These are phyloP conservation scores for Intellagama lesueurii DNA, from an alignment of 2,797 vertebrate genomes.

Conservation along the genomic window DNA sequence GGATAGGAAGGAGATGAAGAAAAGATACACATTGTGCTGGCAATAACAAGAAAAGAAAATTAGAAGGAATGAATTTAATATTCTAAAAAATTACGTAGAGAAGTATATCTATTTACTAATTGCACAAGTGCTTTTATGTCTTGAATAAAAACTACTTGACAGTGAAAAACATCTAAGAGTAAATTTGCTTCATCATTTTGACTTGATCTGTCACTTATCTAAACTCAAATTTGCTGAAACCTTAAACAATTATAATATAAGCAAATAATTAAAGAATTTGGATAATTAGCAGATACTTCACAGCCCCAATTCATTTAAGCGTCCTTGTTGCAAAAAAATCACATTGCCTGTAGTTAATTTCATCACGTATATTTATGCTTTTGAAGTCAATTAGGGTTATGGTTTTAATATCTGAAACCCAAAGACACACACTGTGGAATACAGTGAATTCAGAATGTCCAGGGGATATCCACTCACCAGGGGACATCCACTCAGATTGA, in stretches of 20 bases:
- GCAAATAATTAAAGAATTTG: constrained; percentile 22
- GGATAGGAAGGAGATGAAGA: neutral
- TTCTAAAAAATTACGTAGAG: constrained; percentile 1
- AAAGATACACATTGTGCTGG: neutral
- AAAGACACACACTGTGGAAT: neutral
- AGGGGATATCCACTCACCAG: no score
- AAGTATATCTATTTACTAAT: constrained; percentile 36
- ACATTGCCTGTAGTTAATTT: neutral
- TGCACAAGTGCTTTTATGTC: constrained; percentile 9
- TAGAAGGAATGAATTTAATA: constrained; percentile 45
- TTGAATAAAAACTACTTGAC: constrained; percentile 20
- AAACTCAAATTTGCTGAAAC: constrained; percentile 25
- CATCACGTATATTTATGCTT: neutral
- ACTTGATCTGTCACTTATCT: constrained; percentile 28
- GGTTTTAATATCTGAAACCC: neutral
- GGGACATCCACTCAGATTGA: no score
- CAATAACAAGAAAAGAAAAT: constrained; percentile 21
- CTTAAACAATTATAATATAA: constrained; percentile 19
- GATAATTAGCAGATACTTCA: constrained; percentile 27
- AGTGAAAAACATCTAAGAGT: constrained; percentile 26
- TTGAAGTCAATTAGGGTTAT: neutral
- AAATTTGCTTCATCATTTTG: constrained; percentile 38
- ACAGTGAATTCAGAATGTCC: neutral
- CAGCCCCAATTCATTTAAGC: constrained; percentile 7
- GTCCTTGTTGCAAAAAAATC: constrained; percentile 17